phyloP scores from a whole-genome alignment of 2,888 invertebrate genomes.

The Cataglyphis rosenhaueri region DNA sequence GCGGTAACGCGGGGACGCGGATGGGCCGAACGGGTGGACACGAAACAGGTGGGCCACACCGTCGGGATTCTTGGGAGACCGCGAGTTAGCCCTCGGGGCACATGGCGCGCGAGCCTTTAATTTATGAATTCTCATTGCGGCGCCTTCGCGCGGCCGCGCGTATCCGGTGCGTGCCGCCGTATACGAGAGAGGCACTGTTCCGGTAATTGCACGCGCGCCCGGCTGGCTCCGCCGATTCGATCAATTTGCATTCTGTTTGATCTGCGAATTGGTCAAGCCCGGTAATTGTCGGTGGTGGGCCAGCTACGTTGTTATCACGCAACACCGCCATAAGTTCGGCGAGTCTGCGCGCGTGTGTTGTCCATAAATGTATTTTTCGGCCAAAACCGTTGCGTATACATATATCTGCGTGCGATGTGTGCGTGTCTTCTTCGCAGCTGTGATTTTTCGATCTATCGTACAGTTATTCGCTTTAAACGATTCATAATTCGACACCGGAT shows the following conservation, averaged over 20 bases:
- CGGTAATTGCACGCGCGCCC: constrained; percentile 25
- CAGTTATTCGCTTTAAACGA: too few relatives aligned
- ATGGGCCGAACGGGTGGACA: constrained; percentile 80
- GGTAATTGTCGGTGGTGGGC: constrained; percentile 19
- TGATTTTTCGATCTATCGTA: not conserved
- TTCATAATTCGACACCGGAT: not conserved
- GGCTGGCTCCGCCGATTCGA: constrained; percentile 20
- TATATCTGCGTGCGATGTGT: not conserved
- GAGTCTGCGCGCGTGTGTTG: not conserved
- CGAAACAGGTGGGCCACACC: constrained; percentile 81
- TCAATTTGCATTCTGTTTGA: constrained; percentile 43
- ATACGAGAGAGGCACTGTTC: constrained; percentile 10
- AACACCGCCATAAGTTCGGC: constrained; percentile 1
- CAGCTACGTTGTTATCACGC: constrained; percentile 34
- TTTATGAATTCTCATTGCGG: constrained; percentile 64
- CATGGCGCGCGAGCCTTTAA: constrained; percentile 59
- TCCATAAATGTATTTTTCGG: not conserved
- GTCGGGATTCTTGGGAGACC: constrained; percentile 78
- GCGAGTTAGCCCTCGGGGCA: constrained; percentile 56
- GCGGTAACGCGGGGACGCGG: constrained; percentile 77
- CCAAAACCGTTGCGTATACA: not conserved
- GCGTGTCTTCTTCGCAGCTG: not conserved
- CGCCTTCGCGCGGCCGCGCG: constrained; percentile 57
- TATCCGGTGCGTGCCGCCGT: constrained; percentile 31
- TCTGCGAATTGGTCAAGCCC: constrained; percentile 44